Conservation (phyloP, 2,888 invertebrate genomes). For the Phaedon cochleariae region DNA sequence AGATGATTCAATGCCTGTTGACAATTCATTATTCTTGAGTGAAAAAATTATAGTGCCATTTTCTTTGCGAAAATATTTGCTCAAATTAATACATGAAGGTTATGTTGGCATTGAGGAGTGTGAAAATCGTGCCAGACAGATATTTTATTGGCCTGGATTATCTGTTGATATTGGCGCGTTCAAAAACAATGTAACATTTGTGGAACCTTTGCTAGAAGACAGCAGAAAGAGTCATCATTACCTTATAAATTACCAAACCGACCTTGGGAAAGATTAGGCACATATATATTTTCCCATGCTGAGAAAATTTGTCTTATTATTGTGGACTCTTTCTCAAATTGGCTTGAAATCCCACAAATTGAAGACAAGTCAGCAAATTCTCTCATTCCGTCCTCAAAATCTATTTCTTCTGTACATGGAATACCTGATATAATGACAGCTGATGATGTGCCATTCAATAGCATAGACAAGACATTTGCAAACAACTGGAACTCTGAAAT, state of each 20-base stretch:
- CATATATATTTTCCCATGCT: not conserved
- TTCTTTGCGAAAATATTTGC: too few species aligned
- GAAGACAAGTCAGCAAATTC: not conserved
- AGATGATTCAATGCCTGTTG: not conserved
- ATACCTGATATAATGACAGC: not conserved
- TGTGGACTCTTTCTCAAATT: too few species aligned
- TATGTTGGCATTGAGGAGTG: too few species aligned
- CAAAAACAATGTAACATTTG: not conserved
- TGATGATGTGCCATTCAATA: not conserved
- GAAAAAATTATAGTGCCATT: not conserved
- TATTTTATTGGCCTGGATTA: not conserved
- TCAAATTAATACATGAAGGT: too few species aligned
- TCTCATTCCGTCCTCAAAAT: not conserved
- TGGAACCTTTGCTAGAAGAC: not conserved
- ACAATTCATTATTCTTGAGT: not conserved
- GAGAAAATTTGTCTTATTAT: not conserved
- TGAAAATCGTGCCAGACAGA: too few species aligned
- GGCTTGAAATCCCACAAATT: not conserved
- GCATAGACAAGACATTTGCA: not conserved
- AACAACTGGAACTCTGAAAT: not conserved
- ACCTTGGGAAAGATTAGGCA: not conserved
- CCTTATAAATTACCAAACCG: not conserved
- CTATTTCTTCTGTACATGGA: not conserved
- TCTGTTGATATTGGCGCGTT: not conserved
- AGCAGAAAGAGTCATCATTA: not conserved